Percentiles rank a stretch among this genome's conserved stretches.
phyloP scores from a whole-genome alignment of 2,113 vertebrate genomes.

The Elephantulus edwardii region DNA sequence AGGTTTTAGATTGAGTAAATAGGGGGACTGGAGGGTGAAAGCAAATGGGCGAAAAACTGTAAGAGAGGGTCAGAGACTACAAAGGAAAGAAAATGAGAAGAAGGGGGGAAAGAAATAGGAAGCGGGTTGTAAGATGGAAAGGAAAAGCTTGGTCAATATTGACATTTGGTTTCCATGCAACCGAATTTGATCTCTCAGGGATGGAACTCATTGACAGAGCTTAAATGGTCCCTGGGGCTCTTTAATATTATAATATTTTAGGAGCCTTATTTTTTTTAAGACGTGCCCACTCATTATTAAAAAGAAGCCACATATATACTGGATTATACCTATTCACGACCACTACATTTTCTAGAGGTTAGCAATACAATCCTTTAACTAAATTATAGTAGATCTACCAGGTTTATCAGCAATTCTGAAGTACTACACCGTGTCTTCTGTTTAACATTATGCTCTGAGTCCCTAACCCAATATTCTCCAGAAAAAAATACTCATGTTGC shows the following conservation, averaged over 20 bases:
- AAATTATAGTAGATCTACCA: not conserved
- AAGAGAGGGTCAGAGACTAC: constrained; percentile 1
- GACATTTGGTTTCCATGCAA: constrained; percentile 33
- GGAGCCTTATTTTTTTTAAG: not conserved
- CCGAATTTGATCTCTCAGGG: constrained; percentile 27
- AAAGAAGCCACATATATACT: not conserved
- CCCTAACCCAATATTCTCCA: not conserved
- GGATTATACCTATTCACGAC: not conserved
- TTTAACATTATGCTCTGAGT: constrained; percentile 3
- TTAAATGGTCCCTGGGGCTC: not conserved
- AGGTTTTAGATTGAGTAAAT: constrained; percentile 32
- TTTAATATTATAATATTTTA: not conserved
- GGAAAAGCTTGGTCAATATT: constrained; percentile 57
- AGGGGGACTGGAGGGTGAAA: not conserved
- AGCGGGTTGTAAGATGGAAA: constrained; percentile 38
- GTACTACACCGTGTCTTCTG: constrained; percentile 10
- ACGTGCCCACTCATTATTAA: constrained; percentile 5
- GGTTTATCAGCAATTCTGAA: constrained; percentile 9
- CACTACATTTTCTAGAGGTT: not conserved
- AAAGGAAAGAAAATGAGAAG: not conserved
- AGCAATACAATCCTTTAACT: constrained; percentile 4
- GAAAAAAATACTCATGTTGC: constrained; percentile 3
- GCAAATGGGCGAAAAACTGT: constrained; percentile 42
- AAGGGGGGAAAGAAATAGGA: constrained; percentile 15
- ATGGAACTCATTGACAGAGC: not conserved